A percentile compares a stretch with the other conserved stretches of the same genome.
Conservation (phyloP, 1,140 invertebrate species). For the Periplaneta americana region DNA sequence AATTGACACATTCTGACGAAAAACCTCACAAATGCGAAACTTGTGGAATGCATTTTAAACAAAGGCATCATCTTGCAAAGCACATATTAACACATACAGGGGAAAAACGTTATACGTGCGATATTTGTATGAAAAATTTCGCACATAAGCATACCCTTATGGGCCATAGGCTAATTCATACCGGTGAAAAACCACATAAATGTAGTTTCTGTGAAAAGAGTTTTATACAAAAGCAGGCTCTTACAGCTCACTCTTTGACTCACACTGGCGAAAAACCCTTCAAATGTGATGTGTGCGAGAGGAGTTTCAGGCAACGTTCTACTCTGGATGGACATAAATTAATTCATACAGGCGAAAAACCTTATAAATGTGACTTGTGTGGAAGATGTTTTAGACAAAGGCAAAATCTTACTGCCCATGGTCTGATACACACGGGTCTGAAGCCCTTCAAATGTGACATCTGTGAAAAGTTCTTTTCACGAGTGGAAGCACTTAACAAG, state of each 20-base stretch:
- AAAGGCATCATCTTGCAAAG: neutral
- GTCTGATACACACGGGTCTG: too few species aligned
- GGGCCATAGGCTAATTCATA: neutral
- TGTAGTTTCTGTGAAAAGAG: neutral
- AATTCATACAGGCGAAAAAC: too few species aligned
- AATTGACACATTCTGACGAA: neutral
- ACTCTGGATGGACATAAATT: too few species aligned
- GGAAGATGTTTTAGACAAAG: too few species aligned
- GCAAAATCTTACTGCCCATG: too few species aligned
- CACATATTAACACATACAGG: neutral
- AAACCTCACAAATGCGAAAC: neutral
- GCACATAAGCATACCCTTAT: neutral
- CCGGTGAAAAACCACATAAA: neutral
- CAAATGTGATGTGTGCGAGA: neutral
- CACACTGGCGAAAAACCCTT: neutral
- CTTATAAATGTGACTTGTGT: too few species aligned
- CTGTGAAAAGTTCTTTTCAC: too few species aligned
- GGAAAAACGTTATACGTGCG: neutral
- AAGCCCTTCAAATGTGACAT: too few species aligned
- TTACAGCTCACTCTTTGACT: neutral
- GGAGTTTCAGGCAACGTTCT: neutral
- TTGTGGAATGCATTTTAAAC: neutral
- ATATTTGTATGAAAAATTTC: neutral
- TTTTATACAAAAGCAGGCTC: neutral
- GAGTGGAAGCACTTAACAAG: too few species aligned